Base-by-base conservation (phyloP, 2,797 vertebrate genomes). In the Pseudotriccus pelzelni region DNA sequence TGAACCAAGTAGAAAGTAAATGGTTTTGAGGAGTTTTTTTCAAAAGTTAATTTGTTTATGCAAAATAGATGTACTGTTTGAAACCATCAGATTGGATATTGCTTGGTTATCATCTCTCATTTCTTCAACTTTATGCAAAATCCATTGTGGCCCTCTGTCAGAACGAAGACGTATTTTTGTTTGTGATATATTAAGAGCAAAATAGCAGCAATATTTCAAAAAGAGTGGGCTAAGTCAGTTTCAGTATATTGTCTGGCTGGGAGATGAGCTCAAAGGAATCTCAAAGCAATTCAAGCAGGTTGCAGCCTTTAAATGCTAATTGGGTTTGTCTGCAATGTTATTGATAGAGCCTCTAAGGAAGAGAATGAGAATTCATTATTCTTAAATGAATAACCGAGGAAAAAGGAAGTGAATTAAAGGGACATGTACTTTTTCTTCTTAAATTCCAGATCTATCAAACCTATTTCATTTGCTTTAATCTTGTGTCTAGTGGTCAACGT, bases 271-370 rank as follows among this genome's bases (percentile, higher is more conserved):
- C 59, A 85, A 80, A 94, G 59, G 47, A 53, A 63, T 84, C 80
- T 87, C 60, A 80, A 46, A 94, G 85, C 64, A 92, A 95, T 95
- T 78, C 46, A n/a, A 36, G 53, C 68, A 93, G 43, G 37, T 91
- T 95, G 84, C 77, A 44, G 87, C 63, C 84, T 95, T 91, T 82
- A 74, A 82, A 91, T 86, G 88, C 84, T 96, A 86, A 96, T 80
- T 87, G 81, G 58, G 75, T 92, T 83, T 84, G 81, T 81, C 90
- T 94, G 64, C 69, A 90, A 12, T 73, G 56, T 92, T 94, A 87
- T 70, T 93, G 96, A 96, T 90, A 83, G 94, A 90, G 74, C 84
- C 34, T 78, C 80, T 80, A 73, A 78, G 70, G 86, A 81, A 86
- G 70, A 78, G 84, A 32, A 19, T 80, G 43, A 72, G 58, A 90